Evolutionary conservation across 1,140 invertebrate species (phyloP).

Genomic region (Achatina immaculata): DNA sequence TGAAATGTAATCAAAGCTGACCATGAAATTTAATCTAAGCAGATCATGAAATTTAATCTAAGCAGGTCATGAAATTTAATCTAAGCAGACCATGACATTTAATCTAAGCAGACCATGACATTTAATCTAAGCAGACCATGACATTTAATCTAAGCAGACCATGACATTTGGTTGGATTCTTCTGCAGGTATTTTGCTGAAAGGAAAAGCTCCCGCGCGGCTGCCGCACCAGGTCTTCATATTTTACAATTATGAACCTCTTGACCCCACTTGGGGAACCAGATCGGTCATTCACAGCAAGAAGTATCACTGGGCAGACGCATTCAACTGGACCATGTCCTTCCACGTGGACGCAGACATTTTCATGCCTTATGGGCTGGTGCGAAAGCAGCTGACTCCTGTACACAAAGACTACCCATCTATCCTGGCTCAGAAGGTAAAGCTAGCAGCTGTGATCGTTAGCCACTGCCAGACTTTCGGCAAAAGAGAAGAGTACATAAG

Average conservation of each 20-base stretch:
- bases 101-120: not conserved
- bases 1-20: too few species aligned
- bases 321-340: conserved; percentile 60
- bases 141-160: not conserved
- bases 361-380: conserved; percentile 40
- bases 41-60: too few species aligned
- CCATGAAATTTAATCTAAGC: too few species aligned
- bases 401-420: conserved; percentile 11
- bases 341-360: conserved; percentile 52
- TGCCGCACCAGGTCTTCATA: not conserved
- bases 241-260: not conserved
- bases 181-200: not conserved
- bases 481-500: conserved; percentile 73
- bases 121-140: not conserved
- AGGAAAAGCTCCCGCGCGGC: not conserved
- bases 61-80: too few species aligned
- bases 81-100: too few species aligned
- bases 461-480: conserved; percentile 75
- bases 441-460: conserved; percentile 77
- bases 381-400: not conserved
- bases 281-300: not conserved
- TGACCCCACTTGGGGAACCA: too few species aligned
- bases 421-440: conserved; percentile 47
- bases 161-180: not conserved
- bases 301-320: conserved; percentile 23